Evolutionary conservation across 2,797 vertebrate genomes (phyloP).

Genomic region (Chiroxiphia lanceolata): DNA sequence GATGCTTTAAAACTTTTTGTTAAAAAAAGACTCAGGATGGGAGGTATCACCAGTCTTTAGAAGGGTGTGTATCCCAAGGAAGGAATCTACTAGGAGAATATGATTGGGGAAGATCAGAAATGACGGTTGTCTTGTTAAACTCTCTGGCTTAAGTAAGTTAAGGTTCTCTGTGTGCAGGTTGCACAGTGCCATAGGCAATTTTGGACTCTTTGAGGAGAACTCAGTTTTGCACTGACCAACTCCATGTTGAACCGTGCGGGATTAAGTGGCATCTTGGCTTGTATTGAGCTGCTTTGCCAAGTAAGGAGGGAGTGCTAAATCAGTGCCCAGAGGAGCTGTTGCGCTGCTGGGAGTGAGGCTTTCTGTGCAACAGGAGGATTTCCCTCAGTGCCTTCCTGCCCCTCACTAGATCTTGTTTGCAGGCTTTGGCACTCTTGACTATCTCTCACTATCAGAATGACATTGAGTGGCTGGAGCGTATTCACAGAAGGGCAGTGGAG

Average conservation of each 20-base stretch:
- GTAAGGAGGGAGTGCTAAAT: neutral
- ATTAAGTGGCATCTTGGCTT: neutral
- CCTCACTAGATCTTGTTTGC: neutral
- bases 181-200: neutral
- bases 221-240: neutral
- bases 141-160: neutral
- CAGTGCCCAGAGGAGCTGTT: neutral
- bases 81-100: neutral
- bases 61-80: neutral
- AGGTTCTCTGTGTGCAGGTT: neutral
- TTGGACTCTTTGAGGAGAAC: neutral
- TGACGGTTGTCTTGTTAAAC: neutral
- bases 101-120: neutral
- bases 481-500: neutral
- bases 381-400: neutral
- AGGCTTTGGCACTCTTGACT: neutral
- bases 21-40: neutral
- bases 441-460: neutral
- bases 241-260: neutral
- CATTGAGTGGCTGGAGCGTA: accelerated
- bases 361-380: neutral
- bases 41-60: neutral
- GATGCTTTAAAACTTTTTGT: neutral
- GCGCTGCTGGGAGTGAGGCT: neutral
- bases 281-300: neutral